Percentiles rank a stretch among this genome's conserved stretches.
Conservation (phyloP, 2,888 invertebrate species). For the Lepidonotus clava region DNA sequence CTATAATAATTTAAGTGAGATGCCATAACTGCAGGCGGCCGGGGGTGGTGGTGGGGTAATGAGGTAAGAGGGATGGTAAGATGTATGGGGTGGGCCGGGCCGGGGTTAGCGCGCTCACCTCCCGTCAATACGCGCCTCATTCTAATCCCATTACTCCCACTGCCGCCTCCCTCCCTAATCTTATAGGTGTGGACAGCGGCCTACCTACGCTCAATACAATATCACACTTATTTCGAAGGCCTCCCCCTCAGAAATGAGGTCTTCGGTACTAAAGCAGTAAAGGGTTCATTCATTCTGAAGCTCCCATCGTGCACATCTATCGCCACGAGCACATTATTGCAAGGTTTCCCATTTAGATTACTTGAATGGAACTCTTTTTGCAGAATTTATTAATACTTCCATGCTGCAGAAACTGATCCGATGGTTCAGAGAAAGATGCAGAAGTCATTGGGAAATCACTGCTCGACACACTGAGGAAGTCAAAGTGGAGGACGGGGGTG, state of each 20-base stretch:
- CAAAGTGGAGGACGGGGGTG: no score
- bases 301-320: no score
- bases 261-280: no score
- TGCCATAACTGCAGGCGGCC: not conserved
- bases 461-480: no score
- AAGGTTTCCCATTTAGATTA: no score
- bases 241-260: no score
- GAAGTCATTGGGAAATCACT: not conserved
- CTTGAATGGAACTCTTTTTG: no score
- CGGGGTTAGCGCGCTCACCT: slow-evolving; percentile 24
- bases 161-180: not conserved
- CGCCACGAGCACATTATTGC: no score
- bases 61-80: slow-evolving; percentile 25
- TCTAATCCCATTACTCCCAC: slow-evolving; percentile 23
- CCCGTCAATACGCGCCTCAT: slow-evolving; percentile 15
- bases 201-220: slow-evolving; percentile 4
- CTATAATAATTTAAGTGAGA: slow-evolving; percentile 14
- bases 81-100: slow-evolving; percentile 12
- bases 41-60: slow-evolving; percentile 24
- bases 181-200: slow-evolving; percentile 33
- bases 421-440: not conserved
- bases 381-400: no score
- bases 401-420: no score
- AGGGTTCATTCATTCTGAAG: no score
- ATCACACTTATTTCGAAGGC: slow-evolving; percentile 6